phyloP scores from a whole-genome alignment of 2,888 invertebrate genomes.

The Meliscaeva auricollis region DNA sequence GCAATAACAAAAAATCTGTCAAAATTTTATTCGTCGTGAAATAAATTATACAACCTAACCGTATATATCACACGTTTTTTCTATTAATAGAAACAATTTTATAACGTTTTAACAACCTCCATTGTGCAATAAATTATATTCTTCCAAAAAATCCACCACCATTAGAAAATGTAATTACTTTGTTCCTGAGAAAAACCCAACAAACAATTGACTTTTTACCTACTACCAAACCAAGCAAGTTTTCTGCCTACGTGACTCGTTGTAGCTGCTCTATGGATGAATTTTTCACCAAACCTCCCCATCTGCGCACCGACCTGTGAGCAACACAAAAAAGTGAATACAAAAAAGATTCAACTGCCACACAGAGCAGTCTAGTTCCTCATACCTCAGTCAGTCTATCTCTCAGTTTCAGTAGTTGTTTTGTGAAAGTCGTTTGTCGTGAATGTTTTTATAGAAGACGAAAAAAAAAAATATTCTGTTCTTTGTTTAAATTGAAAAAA shows the following conservation, averaged over 20 bases:
- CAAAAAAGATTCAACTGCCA: slow-evolving; percentile 1
- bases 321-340: slow-evolving; percentile 1
- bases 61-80: slow-evolving; percentile 15
- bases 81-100: slow-evolving; percentile 25
- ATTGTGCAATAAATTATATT: slow-evolving; percentile 3
- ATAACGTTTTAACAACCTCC: background rate
- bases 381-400: background rate
- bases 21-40: background rate
- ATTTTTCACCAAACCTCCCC: slow-evolving; percentile 50
- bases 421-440: slow-evolving; percentile 67
- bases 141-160: background rate
- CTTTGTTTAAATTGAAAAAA: slow-evolving; percentile 52
- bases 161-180: background rate
- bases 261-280: slow-evolving; percentile 68
- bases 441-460: slow-evolving; percentile 1
- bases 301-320: slow-evolving; percentile 60
- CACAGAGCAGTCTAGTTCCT: slow-evolving; percentile 1
- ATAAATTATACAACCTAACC: slow-evolving; percentile 16
- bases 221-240: slow-evolving; percentile 21
- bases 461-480: slow-evolving; percentile 27
- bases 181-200: background rate
- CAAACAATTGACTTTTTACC: background rate
- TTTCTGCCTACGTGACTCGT: slow-evolving; percentile 68
- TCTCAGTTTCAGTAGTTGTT: slow-evolving; percentile 52
- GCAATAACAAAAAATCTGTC: slow-evolving; percentile 8